Evolutionary conservation across 2,797 vertebrate genomes (phyloP).

Genomic region (Oophaga sylvatica): DNA sequence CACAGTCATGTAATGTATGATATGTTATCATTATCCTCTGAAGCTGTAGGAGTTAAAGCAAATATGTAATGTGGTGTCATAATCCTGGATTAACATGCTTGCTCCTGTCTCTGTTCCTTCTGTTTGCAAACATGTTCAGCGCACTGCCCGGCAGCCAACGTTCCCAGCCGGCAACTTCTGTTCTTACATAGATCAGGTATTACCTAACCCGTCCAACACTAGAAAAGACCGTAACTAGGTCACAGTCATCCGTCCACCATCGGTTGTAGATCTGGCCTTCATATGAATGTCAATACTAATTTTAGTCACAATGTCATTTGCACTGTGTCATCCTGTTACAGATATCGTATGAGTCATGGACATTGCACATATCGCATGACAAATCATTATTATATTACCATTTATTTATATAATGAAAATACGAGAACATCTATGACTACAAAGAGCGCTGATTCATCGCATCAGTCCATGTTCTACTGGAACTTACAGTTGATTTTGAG

Average conservation of each 20-base stretch:
- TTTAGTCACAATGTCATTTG: conserved; percentile 3
- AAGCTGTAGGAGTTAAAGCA: not conserved
- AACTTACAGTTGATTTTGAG: not conserved
- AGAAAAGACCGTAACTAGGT: conserved; percentile 3
- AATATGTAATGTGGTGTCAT: conserved; percentile 12
- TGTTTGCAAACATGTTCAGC: conserved; percentile 39
- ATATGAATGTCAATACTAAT: conserved; percentile 32
- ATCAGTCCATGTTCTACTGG: not conserved
- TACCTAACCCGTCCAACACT: conserved; percentile 27
- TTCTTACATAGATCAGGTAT: conserved; percentile 17
- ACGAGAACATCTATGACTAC: not conserved
- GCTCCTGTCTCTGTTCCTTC: conserved; percentile 33
- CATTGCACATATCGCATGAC: not conserved
- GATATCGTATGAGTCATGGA: not conserved
- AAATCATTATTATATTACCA: not conserved
- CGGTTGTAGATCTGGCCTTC: not conserved
- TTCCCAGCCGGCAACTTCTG: conserved; percentile 25
- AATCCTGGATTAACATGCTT: conserved; percentile 42
- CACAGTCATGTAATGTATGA: not conserved
- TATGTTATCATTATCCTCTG: not conserved
- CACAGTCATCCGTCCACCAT: not conserved
- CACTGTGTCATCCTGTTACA: conserved; percentile 5
- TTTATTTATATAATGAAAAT: not conserved
- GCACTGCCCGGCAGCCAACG: conserved; percentile 25
- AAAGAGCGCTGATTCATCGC: not conserved